Evolutionary conservation across 1,140 invertebrate species (phyloP).

Genomic region (Lethrus apterus): DNA sequence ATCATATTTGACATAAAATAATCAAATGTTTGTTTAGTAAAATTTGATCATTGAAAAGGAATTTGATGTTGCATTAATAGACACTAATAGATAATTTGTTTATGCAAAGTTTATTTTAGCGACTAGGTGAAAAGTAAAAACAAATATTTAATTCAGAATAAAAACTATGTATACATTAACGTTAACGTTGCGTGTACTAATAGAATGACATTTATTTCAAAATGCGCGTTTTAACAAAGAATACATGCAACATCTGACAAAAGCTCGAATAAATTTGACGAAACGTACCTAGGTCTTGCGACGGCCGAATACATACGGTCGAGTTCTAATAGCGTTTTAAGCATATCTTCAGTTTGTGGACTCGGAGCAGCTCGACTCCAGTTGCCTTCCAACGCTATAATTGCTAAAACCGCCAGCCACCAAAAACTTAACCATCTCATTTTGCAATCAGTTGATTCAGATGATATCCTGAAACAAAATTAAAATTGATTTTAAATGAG

Average conservation of each 20-base stretch:
- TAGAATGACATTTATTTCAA: not conserved
- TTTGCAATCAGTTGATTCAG: not conserved
- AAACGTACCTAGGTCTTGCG: conserved; percentile 36
- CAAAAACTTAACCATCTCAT: conserved; percentile 32
- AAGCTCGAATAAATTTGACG: not conserved
- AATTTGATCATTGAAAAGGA: too few species aligned
- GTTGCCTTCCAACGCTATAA: conserved; percentile 27
- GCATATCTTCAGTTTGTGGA: conserved; percentile 33
- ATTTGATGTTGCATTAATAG: too few species aligned
- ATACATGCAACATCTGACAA: not conserved
- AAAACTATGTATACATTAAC: not conserved
- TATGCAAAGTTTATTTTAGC: too few species aligned
- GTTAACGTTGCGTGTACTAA: conserved; percentile 6
- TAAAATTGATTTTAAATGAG: not conserved
- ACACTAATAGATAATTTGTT: too few species aligned
- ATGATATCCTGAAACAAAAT: conserved; percentile 8
- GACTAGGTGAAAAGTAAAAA: too few species aligned
- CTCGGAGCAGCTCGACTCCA: conserved; percentile 28
- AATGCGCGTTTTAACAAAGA: conserved; percentile 10
- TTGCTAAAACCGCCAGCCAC: conserved; percentile 26
- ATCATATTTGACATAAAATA: too few species aligned
- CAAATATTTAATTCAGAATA: conserved; percentile 3
- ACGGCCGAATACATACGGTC: conserved; percentile 38
- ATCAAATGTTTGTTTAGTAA: too few species aligned
- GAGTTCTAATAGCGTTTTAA: conserved; percentile 33